Evolutionary conservation across 2,113 vertebrate species (phyloP).

Genomic region (Scatophagus argus): DNA sequence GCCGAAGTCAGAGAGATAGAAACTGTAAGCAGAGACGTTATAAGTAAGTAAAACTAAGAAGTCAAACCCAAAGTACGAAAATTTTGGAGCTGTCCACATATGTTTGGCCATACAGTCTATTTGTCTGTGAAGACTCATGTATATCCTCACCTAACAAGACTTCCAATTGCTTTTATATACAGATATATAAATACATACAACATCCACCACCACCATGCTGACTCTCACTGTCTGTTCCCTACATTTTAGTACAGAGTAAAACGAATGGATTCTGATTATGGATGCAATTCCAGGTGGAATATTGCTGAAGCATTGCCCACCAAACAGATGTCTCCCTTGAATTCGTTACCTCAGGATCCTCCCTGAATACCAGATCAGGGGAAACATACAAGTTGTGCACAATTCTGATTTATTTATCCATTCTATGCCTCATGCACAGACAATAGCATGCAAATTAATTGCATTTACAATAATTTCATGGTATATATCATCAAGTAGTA

Average conservation of each 20-base stretch:
- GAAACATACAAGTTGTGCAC: constrained; percentile 53
- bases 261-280: constrained; percentile 61
- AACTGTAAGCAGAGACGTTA: no score
- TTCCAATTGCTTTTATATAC: not conserved
- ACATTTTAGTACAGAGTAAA: constrained; percentile 13
- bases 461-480: constrained; percentile 37
- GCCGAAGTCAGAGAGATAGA: no score
- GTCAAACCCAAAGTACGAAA: not conserved
- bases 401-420: constrained; percentile 71
- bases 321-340: constrained; percentile 80
- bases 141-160: not conserved
- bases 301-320: constrained; percentile 69
- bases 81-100: not conserved
- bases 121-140: not conserved
- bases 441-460: constrained; percentile 60
- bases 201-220: constrained; percentile 25
- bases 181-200: constrained; percentile 33
- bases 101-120: not conserved
- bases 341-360: constrained; percentile 75
- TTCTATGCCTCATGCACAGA: constrained; percentile 51
- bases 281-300: constrained; percentile 76
- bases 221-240: constrained; percentile 17
- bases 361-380: constrained; percentile 75
- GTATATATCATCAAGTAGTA: constrained; percentile 7
- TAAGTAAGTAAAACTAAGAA: not conserved